Evolutionary conservation across 2,888 invertebrate genomes (phyloP).

Genomic region (Galerucella pusilla): DNA sequence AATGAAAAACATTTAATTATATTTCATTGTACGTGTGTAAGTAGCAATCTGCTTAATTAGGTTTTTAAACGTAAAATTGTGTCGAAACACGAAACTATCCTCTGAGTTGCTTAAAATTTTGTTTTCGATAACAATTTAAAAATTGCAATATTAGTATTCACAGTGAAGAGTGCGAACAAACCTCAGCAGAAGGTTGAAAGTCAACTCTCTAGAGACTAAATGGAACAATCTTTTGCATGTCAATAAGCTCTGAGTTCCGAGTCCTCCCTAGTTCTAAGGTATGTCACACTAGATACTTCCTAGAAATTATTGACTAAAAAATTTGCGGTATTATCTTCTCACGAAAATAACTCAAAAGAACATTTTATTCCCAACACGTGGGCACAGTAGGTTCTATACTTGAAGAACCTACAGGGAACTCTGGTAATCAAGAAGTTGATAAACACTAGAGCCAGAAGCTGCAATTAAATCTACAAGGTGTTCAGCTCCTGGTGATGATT

Average conservation of each 20-base stretch:
- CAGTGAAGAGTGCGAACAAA: constrained; percentile 55
- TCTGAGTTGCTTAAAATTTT: constrained; percentile 39
- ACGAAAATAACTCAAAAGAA: too few species aligned
- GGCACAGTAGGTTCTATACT: background rate
- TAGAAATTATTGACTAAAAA: constrained; percentile 7
- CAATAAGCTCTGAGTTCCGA: constrained; percentile 54
- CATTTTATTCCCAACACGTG: background rate
- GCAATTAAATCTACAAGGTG: too few species aligned
- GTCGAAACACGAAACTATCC: background rate
- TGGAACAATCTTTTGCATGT: constrained; percentile 59
- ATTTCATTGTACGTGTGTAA: too few species aligned
- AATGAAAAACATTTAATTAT: too few species aligned
- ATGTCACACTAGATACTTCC: constrained; percentile 14
- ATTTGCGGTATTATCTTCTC: background rate
- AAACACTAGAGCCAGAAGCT: too few species aligned
- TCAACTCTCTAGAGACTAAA: constrained; percentile 56
- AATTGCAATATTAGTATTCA: constrained; percentile 60
- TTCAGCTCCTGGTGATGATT: too few species aligned
- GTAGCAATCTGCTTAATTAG: too few species aligned
- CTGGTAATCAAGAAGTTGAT: too few species aligned
- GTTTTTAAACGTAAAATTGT: background rate
- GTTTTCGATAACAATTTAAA: constrained; percentile 58
- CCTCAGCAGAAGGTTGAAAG: constrained; percentile 61
- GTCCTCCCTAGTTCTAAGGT: constrained; percentile 35
- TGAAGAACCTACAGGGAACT: too few species aligned